Percentiles rank a stretch among this genome's conserved stretches.
Evolutionary conservation across 2,888 invertebrate genomes (phyloP).

Genomic region (Dolichomitus sp.): DNA sequence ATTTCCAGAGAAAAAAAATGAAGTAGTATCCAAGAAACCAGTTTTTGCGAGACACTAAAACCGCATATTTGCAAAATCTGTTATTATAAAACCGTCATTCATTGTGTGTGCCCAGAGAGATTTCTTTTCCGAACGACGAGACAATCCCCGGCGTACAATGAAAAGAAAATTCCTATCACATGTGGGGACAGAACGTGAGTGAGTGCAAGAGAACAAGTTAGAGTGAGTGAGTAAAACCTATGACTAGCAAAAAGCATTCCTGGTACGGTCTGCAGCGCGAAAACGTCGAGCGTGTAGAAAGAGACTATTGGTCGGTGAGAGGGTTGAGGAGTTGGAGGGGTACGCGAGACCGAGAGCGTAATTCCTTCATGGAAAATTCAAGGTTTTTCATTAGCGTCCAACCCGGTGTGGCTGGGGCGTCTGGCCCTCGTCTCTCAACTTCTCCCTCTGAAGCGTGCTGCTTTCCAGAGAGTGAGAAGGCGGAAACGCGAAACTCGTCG

Average conservation of each 20-base stretch:
- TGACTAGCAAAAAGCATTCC: constrained; percentile 51
- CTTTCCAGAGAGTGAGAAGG: constrained; percentile 61
- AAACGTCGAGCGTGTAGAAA: constrained; percentile 36
- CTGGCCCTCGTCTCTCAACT: constrained; percentile 45
- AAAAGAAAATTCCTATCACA: constrained; percentile 33
- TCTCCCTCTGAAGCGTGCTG: constrained; percentile 65
- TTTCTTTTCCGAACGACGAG: neutral
- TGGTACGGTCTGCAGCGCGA: constrained; percentile 40
- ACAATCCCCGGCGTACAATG: constrained; percentile 4
- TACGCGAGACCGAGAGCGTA: constrained; percentile 70
- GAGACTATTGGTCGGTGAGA: neutral
- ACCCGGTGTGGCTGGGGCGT: constrained; percentile 49
- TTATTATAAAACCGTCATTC: constrained; percentile 24
- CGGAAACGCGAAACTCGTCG: constrained; percentile 75
- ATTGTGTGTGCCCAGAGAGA: neutral
- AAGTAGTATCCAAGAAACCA: neutral
- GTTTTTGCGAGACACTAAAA: neutral
- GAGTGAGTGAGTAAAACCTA: constrained; percentile 23
- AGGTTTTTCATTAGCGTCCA: constrained; percentile 85
- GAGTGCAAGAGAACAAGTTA: constrained; percentile 29
- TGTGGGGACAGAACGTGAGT: constrained; percentile 39
- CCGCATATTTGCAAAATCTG: constrained; percentile 20
- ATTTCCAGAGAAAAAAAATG: neutral
- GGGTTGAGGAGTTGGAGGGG: constrained; percentile 4
- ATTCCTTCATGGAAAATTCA: constrained; percentile 85